Conservation (phyloP, 2,888 invertebrate species). For the Macrophya alboannulata region DNA sequence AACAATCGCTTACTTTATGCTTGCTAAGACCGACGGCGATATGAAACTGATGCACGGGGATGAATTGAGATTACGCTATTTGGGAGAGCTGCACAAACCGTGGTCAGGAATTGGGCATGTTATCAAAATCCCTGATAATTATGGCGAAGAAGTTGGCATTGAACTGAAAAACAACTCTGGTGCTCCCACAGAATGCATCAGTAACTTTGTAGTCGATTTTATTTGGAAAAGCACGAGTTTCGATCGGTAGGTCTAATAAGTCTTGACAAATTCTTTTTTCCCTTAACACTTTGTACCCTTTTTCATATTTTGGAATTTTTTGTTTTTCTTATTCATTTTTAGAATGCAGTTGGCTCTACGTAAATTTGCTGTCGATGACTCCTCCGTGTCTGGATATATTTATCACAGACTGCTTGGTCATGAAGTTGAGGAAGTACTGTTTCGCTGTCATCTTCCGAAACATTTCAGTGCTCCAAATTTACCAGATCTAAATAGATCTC, state of each 20-base stretch:
- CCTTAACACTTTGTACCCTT: neutral
- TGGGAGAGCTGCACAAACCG: conserved; percentile 95
- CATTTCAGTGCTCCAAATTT: conserved; percentile 98
- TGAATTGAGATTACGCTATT: conserved; percentile 95
- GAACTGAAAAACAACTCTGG: conserved; percentile 96
- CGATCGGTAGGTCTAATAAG: conserved; percentile 86
- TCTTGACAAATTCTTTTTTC: conserved; percentile 54
- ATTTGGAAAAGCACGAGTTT: conserved; percentile 99
- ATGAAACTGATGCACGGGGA: conserved; percentile 99
- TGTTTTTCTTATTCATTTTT: conserved; percentile 48
- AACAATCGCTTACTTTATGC: conserved; percentile 97
- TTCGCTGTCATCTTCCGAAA: conserved; percentile 96
- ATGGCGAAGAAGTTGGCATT: conserved; percentile 98
- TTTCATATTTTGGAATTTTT: conserved; percentile 58
- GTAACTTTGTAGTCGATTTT: conserved; percentile 98
- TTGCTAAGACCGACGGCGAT: conserved; percentile 98
- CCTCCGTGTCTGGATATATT: conserved; percentile 98
- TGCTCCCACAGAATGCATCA: conserved; percentile 96
- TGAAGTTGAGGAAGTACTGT: conserved; percentile 95
- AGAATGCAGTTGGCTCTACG: conserved; percentile 97
- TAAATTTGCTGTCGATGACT: conserved; percentile 97
- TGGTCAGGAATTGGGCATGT: conserved; percentile 99
- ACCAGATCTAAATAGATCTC: conserved; percentile 98
- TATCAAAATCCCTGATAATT: conserved; percentile 97
- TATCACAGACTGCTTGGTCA: conserved; percentile 98